Base-by-base conservation (phyloP, 2,888 invertebrate genomes). In the Belgica antarctica region DNA sequence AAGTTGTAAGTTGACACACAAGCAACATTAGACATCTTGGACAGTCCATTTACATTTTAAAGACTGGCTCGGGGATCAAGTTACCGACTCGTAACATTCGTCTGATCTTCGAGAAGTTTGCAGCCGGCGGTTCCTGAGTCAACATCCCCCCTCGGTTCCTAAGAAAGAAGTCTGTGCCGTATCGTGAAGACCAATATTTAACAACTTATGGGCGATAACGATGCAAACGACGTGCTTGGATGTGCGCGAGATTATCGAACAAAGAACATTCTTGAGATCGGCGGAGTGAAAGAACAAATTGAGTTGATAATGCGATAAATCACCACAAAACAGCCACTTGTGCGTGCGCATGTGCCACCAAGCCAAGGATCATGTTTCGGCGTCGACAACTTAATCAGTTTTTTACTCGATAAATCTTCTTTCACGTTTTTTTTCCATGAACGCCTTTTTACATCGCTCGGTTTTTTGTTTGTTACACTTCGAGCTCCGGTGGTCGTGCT, bases 381-480 rank as follows among this genome's bases (percentile, higher is more conserved):
- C 65, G 65, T 28, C 41, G 65, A 66, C 65, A 66, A 47, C 65
- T 66, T 66, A 66, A 66, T 66, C 65, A 66, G 46, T 27, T 46
- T 62, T 36, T 19, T 46, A 22, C 46, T 25, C 25, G 36, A 65
- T 65, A 65, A 65, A 65, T 65, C 46, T 65, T 46, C 46, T 46
- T 15, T 31, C 22, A 17, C 12, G 4, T 46, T 25, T 41, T 63
- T 63, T 36, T 62, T 62, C 10, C 34, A 17, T 62, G 36, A 22
- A 46, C 65, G 46, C 65, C 36, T 25, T 41, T 65, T 65, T 36
- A 66, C 25, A n/a, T n/a, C 24, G 46, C 46, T 66, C 46, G 47
- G 8, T 66, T 66, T 63, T 63, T 63, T 63, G 41, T 63, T 52
- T 41, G 41, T 12, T 41, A 7, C 15, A 22, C 22, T 22, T 52